A percentile compares a stretch with the other conserved stretches of the same genome.
Evolutionary conservation across 2,113 vertebrate genomes (phyloP).

Genomic region (Lampris incognitus): DNA sequence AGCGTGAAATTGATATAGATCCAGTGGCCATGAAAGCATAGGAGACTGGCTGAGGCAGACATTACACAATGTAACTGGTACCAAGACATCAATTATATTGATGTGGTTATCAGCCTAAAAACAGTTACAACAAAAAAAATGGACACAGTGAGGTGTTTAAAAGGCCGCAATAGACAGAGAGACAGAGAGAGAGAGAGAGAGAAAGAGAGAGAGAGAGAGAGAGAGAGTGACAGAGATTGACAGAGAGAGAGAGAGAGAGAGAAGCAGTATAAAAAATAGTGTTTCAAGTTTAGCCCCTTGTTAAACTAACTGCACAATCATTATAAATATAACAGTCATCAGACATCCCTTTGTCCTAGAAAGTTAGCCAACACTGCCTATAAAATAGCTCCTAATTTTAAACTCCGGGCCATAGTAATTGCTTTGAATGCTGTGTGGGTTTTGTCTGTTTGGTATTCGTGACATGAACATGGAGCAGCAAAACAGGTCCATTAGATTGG

Average conservation of each 20-base stretch:
- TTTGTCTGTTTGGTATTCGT: slow-evolving; percentile 69
- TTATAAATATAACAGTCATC: background rate
- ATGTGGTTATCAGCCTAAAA: background rate
- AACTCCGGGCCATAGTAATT: slow-evolving; percentile 40
- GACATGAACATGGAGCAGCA: slow-evolving; percentile 36
- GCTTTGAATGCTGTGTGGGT: slow-evolving; percentile 15
- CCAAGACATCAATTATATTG: slow-evolving; percentile 3
- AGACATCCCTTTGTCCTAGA: slow-evolving; percentile 14
- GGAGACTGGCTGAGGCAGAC: no score
- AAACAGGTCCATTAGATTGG: slow-evolving; percentile 51
- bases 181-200: background rate
- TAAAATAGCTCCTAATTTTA: slow-evolving; percentile 57
- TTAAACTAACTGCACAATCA: background rate
- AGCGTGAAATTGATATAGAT: background rate
- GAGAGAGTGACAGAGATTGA: background rate
- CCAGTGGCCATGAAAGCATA: no score
- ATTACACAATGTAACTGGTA: background rate
- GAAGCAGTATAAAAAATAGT: background rate
- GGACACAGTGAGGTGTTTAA: background rate
- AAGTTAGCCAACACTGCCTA: slow-evolving; percentile 24
- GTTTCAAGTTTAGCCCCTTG: no score
- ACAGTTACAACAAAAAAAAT: background rate
- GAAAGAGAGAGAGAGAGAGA: background rate
- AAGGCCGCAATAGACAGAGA: no score
- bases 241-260: slow-evolving; percentile 7